These are phyloP conservation scores for Luehdorfia chinensis DNA, from an alignment of 1,140 invertebrate genomes.

Conservation along the genomic window DNA sequence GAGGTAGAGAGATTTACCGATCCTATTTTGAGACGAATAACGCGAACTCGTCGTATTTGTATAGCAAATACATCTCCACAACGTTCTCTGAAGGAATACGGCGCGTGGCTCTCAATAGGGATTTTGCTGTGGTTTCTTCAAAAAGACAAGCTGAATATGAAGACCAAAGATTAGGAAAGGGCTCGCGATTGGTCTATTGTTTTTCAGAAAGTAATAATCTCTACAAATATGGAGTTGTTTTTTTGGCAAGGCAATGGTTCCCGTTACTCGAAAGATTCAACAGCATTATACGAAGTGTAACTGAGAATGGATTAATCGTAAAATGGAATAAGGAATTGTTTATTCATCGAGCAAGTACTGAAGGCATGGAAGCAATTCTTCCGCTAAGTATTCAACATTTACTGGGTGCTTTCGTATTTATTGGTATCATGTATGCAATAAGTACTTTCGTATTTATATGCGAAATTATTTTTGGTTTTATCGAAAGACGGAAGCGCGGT, in stretches of 20 bases:
- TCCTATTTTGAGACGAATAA: constrained; percentile 71
- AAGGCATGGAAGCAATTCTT: constrained; percentile 48
- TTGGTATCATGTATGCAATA: constrained; percentile 51
- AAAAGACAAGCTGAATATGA: constrained; percentile 64
- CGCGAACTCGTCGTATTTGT: constrained; percentile 64
- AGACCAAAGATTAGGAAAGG: constrained; percentile 63
- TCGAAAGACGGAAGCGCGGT: constrained; percentile 8
- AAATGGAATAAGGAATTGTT: constrained; percentile 74
- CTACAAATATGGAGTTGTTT: constrained; percentile 70
- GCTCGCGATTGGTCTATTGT: constrained; percentile 58
- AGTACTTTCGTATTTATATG: constrained; percentile 49
- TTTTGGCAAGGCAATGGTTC: constrained; percentile 66
- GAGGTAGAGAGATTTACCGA: constrained; percentile 67
- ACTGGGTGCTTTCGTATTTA: constrained; percentile 67
- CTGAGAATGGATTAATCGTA: constrained; percentile 71
- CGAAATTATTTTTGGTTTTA: constrained; percentile 37
- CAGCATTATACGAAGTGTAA: constrained; percentile 66
- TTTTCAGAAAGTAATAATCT: constrained; percentile 65
- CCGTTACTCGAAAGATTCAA: constrained; percentile 66
- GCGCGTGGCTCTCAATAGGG: constrained; percentile 49
- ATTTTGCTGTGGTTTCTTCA: constrained; percentile 70
- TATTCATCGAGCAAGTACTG: constrained; percentile 37
- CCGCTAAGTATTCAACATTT: constrained; percentile 65
- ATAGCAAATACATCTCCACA: constrained; percentile 65
- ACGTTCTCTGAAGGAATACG: constrained; percentile 60